Evolutionary conservation across 1,140 invertebrate species (phyloP).

Genomic region (Colletes latitarsis): DNA sequence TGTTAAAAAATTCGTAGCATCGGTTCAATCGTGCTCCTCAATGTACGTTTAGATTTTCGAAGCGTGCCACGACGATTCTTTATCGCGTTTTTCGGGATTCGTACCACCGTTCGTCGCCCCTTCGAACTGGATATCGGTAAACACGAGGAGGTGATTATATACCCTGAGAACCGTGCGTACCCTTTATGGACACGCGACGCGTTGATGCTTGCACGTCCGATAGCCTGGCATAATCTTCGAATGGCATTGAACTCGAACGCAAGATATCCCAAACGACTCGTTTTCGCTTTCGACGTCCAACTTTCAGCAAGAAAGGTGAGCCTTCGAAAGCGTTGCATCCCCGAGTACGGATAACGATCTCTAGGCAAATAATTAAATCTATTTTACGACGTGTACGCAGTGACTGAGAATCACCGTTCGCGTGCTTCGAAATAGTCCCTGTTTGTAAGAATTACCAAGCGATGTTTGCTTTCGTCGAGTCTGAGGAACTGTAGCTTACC

Average conservation of each 20-base stretch:
- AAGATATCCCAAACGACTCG: background rate
- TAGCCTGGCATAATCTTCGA: conserved; percentile 11
- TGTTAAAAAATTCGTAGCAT: too few species aligned
- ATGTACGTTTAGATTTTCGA: too few species aligned
- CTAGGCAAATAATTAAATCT: too few species aligned
- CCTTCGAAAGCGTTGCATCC: background rate
- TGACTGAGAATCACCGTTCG: too few species aligned
- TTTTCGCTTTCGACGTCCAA: conserved; percentile 1
- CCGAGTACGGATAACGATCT: background rate
- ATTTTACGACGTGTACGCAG: too few species aligned
- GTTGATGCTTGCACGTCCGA: conserved; percentile 16
- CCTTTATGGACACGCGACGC: conserved; percentile 20
- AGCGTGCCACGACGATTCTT: background rate
- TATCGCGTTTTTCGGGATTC: background rate
- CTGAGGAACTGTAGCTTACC: too few species aligned
- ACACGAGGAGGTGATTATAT: conserved; percentile 7
- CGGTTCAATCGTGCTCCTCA: too few species aligned
- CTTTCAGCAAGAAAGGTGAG: too few species aligned
- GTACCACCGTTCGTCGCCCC: too few species aligned
- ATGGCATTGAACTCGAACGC: conserved; percentile 40
- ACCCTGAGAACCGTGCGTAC: background rate
- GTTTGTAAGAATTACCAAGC: too few species aligned
- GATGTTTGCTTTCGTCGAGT: too few species aligned
- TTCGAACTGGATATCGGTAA: background rate
- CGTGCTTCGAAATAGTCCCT: too few species aligned